Evolutionary conservation across 2,113 vertebrate species (phyloP).

Genomic region (Malurus alboscapulatus): DNA sequence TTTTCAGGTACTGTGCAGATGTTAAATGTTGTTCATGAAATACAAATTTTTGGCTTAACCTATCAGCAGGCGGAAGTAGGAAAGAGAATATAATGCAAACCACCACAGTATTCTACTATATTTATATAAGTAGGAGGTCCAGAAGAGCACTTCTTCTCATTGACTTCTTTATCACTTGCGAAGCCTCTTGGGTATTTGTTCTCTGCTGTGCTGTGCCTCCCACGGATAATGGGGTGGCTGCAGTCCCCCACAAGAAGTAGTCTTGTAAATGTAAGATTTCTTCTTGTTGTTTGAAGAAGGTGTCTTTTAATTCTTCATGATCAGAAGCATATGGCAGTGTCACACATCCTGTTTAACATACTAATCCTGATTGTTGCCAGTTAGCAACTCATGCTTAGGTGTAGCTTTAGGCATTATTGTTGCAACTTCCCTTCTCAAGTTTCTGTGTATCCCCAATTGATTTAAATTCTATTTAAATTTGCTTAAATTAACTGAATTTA

Average conservation of each 20-base stretch:
- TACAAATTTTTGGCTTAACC: neutral
- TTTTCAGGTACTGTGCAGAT: neutral
- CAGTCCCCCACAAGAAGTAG: neutral
- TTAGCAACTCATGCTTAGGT: neutral
- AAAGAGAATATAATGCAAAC: neutral
- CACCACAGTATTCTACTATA: neutral
- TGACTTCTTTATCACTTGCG: neutral
- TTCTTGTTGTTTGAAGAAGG: neutral
- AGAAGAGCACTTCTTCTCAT: neutral
- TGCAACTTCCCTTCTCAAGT: neutral
- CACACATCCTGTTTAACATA: neutral
- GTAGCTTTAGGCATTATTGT: neutral
- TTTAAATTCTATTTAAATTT: neutral
- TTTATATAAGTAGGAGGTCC: neutral
- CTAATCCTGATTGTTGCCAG: neutral
- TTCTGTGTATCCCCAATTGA: neutral
- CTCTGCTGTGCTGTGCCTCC: neutral
- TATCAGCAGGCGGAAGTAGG: neutral
- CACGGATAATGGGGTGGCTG: neutral
- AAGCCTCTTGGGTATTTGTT: neutral
- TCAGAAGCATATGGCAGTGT: neutral
- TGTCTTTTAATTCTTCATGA: neutral
- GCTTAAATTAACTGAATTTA: neutral
- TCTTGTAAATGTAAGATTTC: neutral
- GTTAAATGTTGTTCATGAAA: neutral